A percentile compares a stretch with the other conserved stretches of the same genome.
Conservation (phyloP, 2,888 invertebrate genomes). For the Macrophya annulata region DNA sequence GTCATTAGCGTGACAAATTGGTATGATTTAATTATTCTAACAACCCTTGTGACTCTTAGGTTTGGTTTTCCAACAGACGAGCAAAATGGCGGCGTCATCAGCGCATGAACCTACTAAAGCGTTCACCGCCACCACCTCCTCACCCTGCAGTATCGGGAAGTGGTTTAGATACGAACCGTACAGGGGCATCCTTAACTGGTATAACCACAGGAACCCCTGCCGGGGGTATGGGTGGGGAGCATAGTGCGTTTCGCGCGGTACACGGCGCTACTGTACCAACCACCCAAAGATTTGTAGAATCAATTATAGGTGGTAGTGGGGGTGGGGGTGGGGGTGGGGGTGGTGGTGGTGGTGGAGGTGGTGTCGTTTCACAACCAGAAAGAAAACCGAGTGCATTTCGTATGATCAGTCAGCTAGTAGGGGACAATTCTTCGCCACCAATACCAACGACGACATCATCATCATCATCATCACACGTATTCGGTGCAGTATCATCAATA, state of each 20-base stretch:
- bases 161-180: conserved; percentile 53
- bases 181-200: conserved; percentile 66
- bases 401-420: conserved; percentile 77
- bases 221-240: conserved; percentile 92
- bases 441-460: conserved; percentile 71
- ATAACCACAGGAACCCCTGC: conserved; percentile 79
- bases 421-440: conserved; percentile 67
- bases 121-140: conserved; percentile 83
- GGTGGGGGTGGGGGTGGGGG: conserved; percentile 55
- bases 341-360: conserved; percentile 81
- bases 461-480: conserved; percentile 76
- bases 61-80: conserved; percentile 99
- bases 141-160: conserved; percentile 36
- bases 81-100: conserved; percentile 99
- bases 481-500: conserved; percentile 64
- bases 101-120: conserved; percentile 95
- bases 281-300: conserved; percentile 40
- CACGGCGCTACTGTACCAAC: conserved; percentile 80
- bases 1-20: not conserved
- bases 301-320: conserved; percentile 60
- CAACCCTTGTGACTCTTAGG: conserved; percentile 92
- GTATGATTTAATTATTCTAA: conserved; percentile 78
- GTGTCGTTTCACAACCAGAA: conserved; percentile 77
- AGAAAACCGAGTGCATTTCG: conserved; percentile 77
- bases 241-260: conserved; percentile 93